phyloP scores from a whole-genome alignment of 1,140 invertebrate species.

The Brachionus koreanus region DNA sequence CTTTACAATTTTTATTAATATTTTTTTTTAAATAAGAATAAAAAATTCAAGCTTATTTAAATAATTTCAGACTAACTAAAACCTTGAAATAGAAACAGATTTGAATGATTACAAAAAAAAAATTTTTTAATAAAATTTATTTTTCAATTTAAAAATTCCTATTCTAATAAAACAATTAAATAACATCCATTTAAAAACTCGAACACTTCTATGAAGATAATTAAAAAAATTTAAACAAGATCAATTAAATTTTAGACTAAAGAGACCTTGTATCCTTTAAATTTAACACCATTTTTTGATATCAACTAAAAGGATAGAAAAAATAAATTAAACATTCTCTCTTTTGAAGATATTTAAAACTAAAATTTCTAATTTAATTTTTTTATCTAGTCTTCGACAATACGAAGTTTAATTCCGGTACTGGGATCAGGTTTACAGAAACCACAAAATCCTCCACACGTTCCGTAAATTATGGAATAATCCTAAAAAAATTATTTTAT shows the following conservation, averaged over 20 bases:
- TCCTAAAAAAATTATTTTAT: constrained; percentile 7
- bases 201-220: not conserved
- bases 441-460: constrained; percentile 41
- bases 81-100: no score
- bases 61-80: no score
- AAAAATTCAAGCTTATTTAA: no score
- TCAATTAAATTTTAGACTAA: not conserved
- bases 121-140: not conserved
- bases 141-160: not conserved
- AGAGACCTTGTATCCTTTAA: not conserved
- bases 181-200: not conserved
- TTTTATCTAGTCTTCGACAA: constrained; percentile 30
- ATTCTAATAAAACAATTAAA: not conserved
- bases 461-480: constrained; percentile 15
- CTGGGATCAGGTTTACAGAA: constrained; percentile 35
- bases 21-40: no score
- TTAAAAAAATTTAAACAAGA: not conserved
- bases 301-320: not conserved
- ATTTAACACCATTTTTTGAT: not conserved
- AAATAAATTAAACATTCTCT: not conserved
- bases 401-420: constrained; percentile 1
- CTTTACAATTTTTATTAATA: no score
- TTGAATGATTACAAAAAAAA: no score
- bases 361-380: not conserved
- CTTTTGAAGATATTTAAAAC: constrained; percentile 1